Percentiles rank a stretch among this genome's conserved stretches.
Evolutionary conservation across 2,797 vertebrate species (phyloP).

Genomic region (Eleutherodactylus coqui): DNA sequence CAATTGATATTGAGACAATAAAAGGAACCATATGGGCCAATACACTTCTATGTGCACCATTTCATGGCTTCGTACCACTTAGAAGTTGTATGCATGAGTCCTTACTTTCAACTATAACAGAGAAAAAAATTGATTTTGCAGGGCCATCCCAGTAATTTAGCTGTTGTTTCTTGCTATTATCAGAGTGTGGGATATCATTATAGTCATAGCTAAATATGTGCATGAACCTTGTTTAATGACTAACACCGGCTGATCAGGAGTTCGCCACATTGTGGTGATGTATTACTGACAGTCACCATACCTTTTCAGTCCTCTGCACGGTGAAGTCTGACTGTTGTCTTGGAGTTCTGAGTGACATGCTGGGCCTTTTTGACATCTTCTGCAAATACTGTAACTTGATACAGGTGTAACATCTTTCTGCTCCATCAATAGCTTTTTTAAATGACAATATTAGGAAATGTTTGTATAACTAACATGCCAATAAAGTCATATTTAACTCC

Average conservation of each 20-base stretch:
- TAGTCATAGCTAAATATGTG: constrained; percentile 2
- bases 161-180: not conserved
- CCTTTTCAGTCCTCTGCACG: not conserved
- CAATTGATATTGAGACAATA: not conserved
- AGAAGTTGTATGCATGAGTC: not conserved
- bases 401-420: constrained; percentile 39
- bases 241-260: not conserved
- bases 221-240: not conserved
- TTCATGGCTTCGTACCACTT: not conserved
- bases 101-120: not conserved
- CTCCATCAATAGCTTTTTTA: constrained; percentile 39
- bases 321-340: constrained; percentile 26
- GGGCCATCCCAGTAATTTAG: not conserved
- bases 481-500: constrained; percentile 49
- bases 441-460: constrained; percentile 46
- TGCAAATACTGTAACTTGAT: constrained; percentile 27
- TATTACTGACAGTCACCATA: not conserved
- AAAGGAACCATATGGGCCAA: no score
- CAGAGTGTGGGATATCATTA: not conserved
- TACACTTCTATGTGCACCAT: not conserved
- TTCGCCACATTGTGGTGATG: not conserved
- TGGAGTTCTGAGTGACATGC: constrained; percentile 23
- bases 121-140: not conserved
- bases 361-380: constrained; percentile 23
- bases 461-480: constrained; percentile 50